phyloP scores from a whole-genome alignment of 2,888 invertebrate genomes.

The Sceliomorpha sp. region DNA sequence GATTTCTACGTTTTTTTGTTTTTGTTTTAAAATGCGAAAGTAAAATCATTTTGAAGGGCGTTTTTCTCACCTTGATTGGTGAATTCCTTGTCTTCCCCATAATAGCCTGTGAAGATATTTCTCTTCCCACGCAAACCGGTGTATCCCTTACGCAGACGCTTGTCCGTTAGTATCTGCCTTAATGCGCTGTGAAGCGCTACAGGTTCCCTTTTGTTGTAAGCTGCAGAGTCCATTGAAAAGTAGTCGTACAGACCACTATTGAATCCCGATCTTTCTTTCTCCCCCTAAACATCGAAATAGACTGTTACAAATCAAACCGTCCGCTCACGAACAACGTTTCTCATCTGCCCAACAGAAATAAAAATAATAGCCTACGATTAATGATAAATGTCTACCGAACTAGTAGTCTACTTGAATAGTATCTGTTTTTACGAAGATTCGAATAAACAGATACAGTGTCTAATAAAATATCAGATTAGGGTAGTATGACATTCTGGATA shows the following conservation, averaged over 20 bases:
- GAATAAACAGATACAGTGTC: too few species aligned
- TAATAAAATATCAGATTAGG: too few species aligned
- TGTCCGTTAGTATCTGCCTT: slow-evolving; percentile 40
- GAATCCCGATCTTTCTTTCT: slow-evolving; percentile 24
- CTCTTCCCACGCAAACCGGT: slow-evolving; percentile 47
- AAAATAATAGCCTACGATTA: not conserved
- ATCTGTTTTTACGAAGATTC: not conserved
- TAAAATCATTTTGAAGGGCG: not conserved
- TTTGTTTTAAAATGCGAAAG: slow-evolving; percentile 11
- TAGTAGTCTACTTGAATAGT: too few species aligned
- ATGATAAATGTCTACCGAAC: slow-evolving; percentile 1
- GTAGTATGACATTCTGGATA: too few species aligned
- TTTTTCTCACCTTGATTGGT: slow-evolving; percentile 38
- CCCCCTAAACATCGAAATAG: slow-evolving; percentile 23
- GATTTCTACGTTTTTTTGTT: not conserved
- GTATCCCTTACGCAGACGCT: slow-evolving; percentile 47
- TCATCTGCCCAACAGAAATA: too few species aligned
- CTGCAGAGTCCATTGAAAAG: slow-evolving; percentile 14
- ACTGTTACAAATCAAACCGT: slow-evolving; percentile 8
- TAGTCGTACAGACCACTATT: slow-evolving; percentile 29
- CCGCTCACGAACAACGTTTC: not conserved
- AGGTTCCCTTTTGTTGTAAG: slow-evolving; percentile 38
- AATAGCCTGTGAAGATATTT: slow-evolving; percentile 32
- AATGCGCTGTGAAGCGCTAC: slow-evolving; percentile 30
- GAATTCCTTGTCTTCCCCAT: slow-evolving; percentile 18